phyloP scores from a whole-genome alignment of 1,140 invertebrate species.

The Aphaenogaster rudis region DNA sequence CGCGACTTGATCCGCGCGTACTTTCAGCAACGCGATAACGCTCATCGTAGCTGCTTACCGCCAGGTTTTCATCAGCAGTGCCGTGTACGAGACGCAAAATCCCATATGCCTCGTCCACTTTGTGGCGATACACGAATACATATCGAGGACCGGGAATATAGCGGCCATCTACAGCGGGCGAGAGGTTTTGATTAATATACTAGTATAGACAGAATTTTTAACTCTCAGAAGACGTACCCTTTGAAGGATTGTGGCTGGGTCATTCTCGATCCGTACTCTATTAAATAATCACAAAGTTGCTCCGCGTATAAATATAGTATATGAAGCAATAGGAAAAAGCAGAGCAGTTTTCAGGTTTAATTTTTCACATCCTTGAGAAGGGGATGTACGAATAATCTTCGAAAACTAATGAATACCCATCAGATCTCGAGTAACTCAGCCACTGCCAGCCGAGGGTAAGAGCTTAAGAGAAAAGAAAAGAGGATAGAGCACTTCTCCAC shows the following conservation, averaged over 20 bases:
- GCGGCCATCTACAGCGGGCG: constrained; percentile 92
- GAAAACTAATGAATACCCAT: no score
- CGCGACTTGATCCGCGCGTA: not conserved
- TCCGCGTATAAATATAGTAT: no score
- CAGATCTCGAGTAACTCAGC: no score
- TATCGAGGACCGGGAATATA: constrained; percentile 94
- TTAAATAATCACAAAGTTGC: no score
- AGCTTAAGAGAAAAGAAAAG: not conserved
- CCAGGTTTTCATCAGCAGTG: constrained; percentile 97
- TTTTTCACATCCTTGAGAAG: no score
- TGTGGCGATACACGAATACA: constrained; percentile 94
- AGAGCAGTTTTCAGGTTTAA: no score
- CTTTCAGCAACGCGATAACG: not conserved
- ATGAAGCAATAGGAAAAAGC: no score
- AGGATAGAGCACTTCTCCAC: constrained; percentile 35
- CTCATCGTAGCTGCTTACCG: constrained; percentile 85
- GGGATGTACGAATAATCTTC: no score
- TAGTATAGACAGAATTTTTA: not conserved
- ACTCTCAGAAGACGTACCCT: no score
- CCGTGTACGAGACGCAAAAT: constrained; percentile 96
- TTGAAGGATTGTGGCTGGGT: no score
- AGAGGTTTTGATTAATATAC: not conserved
- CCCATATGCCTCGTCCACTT: constrained; percentile 97
- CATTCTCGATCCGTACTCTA: no score
- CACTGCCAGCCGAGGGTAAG: no score